Conservation (phyloP, 2,113 vertebrate genomes). For the Thermophis baileyi region DNA sequence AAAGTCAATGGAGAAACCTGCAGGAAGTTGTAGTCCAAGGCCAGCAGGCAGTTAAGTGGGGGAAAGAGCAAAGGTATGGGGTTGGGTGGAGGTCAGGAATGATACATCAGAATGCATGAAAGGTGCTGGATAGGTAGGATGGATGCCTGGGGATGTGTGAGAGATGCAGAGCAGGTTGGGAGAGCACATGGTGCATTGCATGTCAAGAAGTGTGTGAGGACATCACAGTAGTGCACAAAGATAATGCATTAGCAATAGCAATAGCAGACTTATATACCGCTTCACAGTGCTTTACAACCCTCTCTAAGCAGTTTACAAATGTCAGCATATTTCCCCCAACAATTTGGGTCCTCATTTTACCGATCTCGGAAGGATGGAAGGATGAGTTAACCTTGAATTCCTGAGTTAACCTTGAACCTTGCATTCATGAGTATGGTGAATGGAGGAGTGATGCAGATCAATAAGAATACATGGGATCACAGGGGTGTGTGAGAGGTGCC, state of each 20-base stretch:
- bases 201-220: not conserved
- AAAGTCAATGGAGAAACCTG: not conserved
- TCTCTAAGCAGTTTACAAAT: too few species aligned
- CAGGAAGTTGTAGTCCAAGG: not conserved
- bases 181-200: not conserved
- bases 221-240: not conserved
- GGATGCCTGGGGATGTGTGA: not conserved
- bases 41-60: not conserved
- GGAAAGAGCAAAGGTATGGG: not conserved
- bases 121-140: not conserved
- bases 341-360: too few species aligned
- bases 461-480: not conserved
- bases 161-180: not conserved
- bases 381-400: too few species aligned
- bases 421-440: not conserved
- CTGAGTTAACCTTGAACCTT: too few species aligned
- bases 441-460: not conserved
- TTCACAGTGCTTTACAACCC: too few species aligned
- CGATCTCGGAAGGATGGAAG: too few species aligned
- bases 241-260: not conserved
- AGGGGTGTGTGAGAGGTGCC: not conserved
- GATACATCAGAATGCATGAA: not conserved
- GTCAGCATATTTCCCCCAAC: too few species aligned
- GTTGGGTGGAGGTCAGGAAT: not conserved
- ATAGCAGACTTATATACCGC: too few species aligned